Base-by-base conservation (phyloP, 2,113 vertebrate genomes). In the Datnioides undecimradiatus region DNA sequence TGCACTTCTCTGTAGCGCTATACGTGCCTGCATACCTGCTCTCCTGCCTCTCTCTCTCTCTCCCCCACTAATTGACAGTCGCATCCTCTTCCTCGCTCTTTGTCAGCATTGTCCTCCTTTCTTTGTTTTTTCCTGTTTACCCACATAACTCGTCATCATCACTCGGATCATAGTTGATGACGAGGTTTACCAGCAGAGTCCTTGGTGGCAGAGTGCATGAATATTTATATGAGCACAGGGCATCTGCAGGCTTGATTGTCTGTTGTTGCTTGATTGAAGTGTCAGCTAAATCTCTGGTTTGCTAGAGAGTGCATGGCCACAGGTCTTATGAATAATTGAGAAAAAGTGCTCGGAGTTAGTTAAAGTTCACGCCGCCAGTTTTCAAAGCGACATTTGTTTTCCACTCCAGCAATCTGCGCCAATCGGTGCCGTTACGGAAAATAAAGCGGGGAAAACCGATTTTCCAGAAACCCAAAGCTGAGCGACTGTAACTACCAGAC, bases 61-160 rank as follows among this genome's bases (percentile, higher is more conserved):
- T 13, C 17, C 27, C 46, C 13, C 25, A 34, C 27, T 64, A 81
- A 73, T 69, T 81, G 78, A 55, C 57, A 73, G 79, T 79, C 43
- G 58, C 14, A 17, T 70, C 55, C 23, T 70, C 43, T 33, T 19
- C 49, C 41, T 40, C 12, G n/a, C 60, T 82, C 21, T 83, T 64
- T 80, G 82, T 84, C 83, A 84, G 75, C 80, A 76, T 21, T 79
- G 70, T 85, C 55, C 76, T 76, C 13, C 33, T 83, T 74, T 73
- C 51, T 58, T 52, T 46, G 13, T 34, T 27, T 75, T 55, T 63
- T 54, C 14, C 19, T 60, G 31, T 86, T 77, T 79, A 67, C 41
- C 36, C 49, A n/a, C 49, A 54, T 62, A 79, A 80, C 21, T 40
- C 43, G 43, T 64, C 52, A 34, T 73, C 65, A 78, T 62, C 41